phyloP scores from a whole-genome alignment of 2,113 vertebrate species.

The Podarcis cretensis region DNA sequence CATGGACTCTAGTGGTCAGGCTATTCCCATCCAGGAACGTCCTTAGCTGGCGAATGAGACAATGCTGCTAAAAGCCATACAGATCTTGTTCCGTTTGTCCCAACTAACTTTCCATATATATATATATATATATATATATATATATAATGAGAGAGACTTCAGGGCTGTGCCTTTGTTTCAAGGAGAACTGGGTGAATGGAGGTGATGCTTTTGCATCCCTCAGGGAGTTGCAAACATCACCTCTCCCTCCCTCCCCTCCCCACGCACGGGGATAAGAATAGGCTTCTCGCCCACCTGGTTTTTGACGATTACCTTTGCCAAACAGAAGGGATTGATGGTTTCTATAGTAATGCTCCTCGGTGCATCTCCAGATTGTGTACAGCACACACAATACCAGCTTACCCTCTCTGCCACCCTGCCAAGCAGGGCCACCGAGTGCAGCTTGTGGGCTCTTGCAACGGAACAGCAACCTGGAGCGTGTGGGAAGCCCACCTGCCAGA shows the following conservation, averaged over 20 bases:
- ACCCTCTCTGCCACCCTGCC: background rate
- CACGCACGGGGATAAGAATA: accelerated
- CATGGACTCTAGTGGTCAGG: too few relatives aligned
- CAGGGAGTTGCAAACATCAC: background rate
- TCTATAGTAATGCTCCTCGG: slow-evolving; percentile 34
- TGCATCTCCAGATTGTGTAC: accelerated
- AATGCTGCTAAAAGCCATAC: background rate
- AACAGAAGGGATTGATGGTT: background rate
- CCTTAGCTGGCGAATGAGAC: too few relatives aligned
- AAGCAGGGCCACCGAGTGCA: background rate
- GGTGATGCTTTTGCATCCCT: background rate
- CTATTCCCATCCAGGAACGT: too few relatives aligned
- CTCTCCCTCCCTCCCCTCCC: background rate
- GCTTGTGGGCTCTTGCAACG: accelerated
- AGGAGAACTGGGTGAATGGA: background rate
- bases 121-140: too few relatives aligned
- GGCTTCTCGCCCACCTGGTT: background rate
- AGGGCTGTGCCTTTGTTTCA: background rate
- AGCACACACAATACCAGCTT: accelerated
- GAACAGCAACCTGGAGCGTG: background rate
- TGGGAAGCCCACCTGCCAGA: background rate
- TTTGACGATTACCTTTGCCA: background rate
- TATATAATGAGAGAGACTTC: too few relatives aligned
- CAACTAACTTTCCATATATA: background rate
- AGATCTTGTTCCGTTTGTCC: background rate